A percentile compares a stretch with the other conserved stretches of the same genome.
Conservation (phyloP, 2,113 vertebrate species). For the Chloropsis cyanopogon region DNA sequence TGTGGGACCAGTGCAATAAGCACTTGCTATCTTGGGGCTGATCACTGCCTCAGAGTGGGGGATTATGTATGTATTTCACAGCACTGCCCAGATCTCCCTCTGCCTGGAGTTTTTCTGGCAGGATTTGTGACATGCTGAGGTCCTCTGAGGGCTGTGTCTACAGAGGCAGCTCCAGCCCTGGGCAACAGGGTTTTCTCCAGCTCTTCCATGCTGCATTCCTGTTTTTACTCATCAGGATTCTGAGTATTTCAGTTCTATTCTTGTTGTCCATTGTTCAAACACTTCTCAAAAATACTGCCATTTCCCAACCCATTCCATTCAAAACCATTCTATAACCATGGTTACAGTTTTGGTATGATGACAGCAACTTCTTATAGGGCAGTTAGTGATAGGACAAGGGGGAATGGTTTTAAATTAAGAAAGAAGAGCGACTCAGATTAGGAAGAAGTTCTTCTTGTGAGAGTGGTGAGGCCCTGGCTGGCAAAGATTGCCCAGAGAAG, state of each 20-base stretch:
- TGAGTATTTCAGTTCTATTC: not conserved
- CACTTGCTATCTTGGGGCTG: not conserved
- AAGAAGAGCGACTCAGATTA: not conserved
- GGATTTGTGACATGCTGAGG: not conserved
- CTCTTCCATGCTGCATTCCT: not conserved
- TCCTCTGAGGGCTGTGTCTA: not conserved
- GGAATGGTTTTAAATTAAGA: not conserved
- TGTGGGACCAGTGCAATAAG: not conserved
- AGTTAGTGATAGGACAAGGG: not conserved
- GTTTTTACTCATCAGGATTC: not conserved
- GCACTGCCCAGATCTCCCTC: not conserved
- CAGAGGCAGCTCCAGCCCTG: not conserved
- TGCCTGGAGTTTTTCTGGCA: not conserved
- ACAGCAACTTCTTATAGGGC: not conserved
- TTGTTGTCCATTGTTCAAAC: not conserved
- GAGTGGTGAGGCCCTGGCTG: not conserved
- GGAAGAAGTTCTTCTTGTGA: not conserved
- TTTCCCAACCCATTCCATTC: not conserved
- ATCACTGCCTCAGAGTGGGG: not conserved
- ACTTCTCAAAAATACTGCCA: not conserved
- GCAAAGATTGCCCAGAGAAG: not conserved
- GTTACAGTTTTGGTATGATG: not conserved
- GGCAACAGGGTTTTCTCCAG: not conserved
- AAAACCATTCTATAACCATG: not conserved
- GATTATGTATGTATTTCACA: not conserved